Percentiles rank a stretch among this genome's conserved stretches.
Evolutionary conservation across 2,797 vertebrate genomes (phyloP).

Genomic region (Adrianichthys oophorus): DNA sequence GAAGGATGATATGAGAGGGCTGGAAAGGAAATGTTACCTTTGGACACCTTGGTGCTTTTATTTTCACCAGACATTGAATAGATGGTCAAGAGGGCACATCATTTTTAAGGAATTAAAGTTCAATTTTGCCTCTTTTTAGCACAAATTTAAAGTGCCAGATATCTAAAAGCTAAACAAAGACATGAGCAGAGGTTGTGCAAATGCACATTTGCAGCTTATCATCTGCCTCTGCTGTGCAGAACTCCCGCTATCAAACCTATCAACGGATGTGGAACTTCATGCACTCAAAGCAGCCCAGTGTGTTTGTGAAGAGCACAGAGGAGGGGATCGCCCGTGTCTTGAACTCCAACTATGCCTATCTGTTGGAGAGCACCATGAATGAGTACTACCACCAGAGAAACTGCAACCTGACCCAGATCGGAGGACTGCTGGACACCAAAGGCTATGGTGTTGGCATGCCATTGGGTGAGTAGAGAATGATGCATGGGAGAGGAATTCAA

Average conservation of each 20-base stretch:
- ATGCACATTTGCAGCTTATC: constrained; percentile 3
- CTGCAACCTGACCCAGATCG: constrained; percentile 99
- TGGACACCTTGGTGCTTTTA: constrained; percentile 30
- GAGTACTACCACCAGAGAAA: constrained; percentile 96
- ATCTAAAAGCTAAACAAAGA: constrained; percentile 8
- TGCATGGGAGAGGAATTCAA: background rate
- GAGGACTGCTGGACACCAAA: constrained; percentile 98
- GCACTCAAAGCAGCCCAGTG: constrained; percentile 98
- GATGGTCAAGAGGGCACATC: constrained; percentile 16
- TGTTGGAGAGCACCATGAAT: constrained; percentile 99
- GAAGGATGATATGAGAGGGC: constrained; percentile 31
- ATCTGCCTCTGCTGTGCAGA: constrained; percentile 71
- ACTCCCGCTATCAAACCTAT: constrained; percentile 98
- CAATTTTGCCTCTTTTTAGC: too few species aligned
- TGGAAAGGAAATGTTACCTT: constrained; percentile 37
- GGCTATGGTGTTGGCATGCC: constrained; percentile 99
- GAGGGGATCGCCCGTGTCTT: constrained; percentile 96
- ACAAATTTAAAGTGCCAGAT: too few species aligned
- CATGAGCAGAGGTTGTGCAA: constrained; percentile 2
- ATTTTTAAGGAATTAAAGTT: constrained; percentile 18
- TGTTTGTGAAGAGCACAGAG: constrained; percentile 99
- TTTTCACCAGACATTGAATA: constrained; percentile 39
- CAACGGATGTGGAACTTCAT: constrained; percentile 99
- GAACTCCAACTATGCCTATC: constrained; percentile 98
- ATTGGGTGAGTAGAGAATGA: constrained; percentile 81